Evolutionary conservation across 30 jellyfish, hydroid and myxozoan species (phyloP).

Genomic region (Chrysaora quinquecirrha): DNA sequence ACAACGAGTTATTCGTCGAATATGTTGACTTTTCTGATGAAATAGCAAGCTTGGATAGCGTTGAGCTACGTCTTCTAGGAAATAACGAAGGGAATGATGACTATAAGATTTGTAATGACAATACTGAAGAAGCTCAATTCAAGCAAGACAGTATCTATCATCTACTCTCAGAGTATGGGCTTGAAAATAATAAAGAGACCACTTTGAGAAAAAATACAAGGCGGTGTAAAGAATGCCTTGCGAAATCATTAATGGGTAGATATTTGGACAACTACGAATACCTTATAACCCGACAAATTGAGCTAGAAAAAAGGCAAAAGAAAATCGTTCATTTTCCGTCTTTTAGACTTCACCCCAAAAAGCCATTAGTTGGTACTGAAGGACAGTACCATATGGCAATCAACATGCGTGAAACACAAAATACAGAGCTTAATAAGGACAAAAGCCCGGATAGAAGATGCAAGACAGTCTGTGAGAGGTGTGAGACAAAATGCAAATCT

Average conservation of each 20-base stretch:
- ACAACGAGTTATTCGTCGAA: neutral
- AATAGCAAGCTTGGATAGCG: neutral
- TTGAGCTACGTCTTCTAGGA: neutral
- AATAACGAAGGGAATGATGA: neutral
- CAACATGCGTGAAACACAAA: conserved; percentile 21
- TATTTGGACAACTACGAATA: neutral
- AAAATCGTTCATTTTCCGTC: too few species aligned
- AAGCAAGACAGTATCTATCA: neutral
- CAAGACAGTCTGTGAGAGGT: conserved; percentile 45
- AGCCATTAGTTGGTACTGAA: neutral
- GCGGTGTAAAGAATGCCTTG: neutral
- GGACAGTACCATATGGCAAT: conserved; percentile 32
- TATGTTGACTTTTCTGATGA: neutral
- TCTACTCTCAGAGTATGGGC: neutral
- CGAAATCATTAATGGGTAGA: neutral
- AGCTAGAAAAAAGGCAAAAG: conserved; percentile 15
- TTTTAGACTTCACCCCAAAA: neutral
- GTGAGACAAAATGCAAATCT: conserved; percentile 49
- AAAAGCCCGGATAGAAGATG: neutral
- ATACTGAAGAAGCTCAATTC: neutral
- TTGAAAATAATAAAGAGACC: neutral
- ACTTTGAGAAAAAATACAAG: neutral
- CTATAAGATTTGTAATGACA: neutral
- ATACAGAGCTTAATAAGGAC: neutral
- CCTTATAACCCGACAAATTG: conserved; percentile 37